A percentile compares a stretch with the other conserved stretches of the same genome.
Conservation (phyloP, 2,113 vertebrate genomes). For the Prionailurus viverrinus region DNA sequence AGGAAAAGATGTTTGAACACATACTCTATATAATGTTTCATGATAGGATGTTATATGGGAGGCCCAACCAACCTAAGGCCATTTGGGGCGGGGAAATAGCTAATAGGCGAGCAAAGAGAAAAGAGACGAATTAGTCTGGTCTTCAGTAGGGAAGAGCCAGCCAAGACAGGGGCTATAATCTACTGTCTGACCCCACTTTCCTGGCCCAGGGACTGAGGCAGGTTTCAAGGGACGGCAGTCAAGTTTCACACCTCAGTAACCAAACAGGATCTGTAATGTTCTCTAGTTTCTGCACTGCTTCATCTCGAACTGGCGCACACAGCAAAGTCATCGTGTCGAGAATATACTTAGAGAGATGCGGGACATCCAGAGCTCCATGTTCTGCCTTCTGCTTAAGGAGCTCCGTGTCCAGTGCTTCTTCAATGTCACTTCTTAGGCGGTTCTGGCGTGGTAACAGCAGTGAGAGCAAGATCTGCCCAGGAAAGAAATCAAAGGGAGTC, state of each 20-base stretch:
- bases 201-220: background rate
- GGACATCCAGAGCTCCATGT: slow-evolving; percentile 84
- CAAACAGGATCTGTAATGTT: slow-evolving; percentile 83
- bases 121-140: background rate
- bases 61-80: background rate
- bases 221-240: background rate
- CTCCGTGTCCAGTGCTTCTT: slow-evolving; percentile 86
- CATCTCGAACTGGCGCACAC: slow-evolving; percentile 86
- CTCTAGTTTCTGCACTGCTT: slow-evolving; percentile 85
- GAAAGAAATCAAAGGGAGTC: background rate
- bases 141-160: background rate
- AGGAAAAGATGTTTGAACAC: background rate
- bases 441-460: slow-evolving; percentile 87
- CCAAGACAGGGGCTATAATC: background rate
- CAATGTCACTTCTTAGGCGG: slow-evolving; percentile 84
- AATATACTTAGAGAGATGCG: slow-evolving; percentile 83
- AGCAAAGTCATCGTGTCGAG: slow-evolving; percentile 86
- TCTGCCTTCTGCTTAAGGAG: slow-evolving; percentile 87
- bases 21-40: background rate
- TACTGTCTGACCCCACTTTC: background rate
- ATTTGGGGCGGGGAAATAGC: background rate
- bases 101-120: background rate
- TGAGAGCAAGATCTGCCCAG: slow-evolving; percentile 84
- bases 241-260: slow-evolving; percentile 86
- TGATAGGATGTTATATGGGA: background rate